Base-by-base conservation (phyloP, 2,888 invertebrate species). In the Pantelozetes paolii region DNA sequence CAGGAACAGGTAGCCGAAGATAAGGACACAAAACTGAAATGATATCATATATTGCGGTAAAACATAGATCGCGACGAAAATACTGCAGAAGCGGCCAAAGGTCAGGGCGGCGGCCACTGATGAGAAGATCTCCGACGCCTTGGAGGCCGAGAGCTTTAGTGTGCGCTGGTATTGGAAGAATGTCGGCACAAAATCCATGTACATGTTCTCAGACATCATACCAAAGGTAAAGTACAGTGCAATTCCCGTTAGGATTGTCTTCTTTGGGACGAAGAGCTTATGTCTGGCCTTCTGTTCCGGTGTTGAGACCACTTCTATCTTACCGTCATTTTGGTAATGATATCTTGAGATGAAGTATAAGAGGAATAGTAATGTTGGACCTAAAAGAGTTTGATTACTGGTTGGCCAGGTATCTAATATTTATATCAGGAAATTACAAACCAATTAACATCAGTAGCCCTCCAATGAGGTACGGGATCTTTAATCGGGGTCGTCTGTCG, bases 31-130 rank as follows among this genome's bases (percentile, higher is more conserved):
- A 20, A 45, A 26, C 23, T 73, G 73, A 42, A 45, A 69, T 1
- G 42, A 18, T 3, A 73, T 69, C 26, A 73, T 71, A 23, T 28
- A 23, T 13, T 70, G 36, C 8, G 73, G 73, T 40, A 15, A 42
- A 28, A 73, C 5, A n/a, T 69, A 23, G 23, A 73, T 69, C 8
- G 70, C 40, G 13, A 73, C 26, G 59, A 73, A 73, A 8, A 70
- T 69, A 15, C 69, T 70, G 0, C 50, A 3, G 2, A 28, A 23
- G 0, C 73, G 70, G 15, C 73, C 73, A 1, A 45, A 11, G 28
- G 73, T n/a, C 48, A 69, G 50, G 9, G 70, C 50, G 8, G 32
- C 36, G 0, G 70, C 26, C 20, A 73, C n/a, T 36, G 40, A 28
- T 1, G 69, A 23, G 36, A 54, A 50, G 9, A 71, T 54, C 13